Base-by-base conservation (phyloP, 2,113 vertebrate species). In the Rhinopomastus cyanomelas region DNA sequence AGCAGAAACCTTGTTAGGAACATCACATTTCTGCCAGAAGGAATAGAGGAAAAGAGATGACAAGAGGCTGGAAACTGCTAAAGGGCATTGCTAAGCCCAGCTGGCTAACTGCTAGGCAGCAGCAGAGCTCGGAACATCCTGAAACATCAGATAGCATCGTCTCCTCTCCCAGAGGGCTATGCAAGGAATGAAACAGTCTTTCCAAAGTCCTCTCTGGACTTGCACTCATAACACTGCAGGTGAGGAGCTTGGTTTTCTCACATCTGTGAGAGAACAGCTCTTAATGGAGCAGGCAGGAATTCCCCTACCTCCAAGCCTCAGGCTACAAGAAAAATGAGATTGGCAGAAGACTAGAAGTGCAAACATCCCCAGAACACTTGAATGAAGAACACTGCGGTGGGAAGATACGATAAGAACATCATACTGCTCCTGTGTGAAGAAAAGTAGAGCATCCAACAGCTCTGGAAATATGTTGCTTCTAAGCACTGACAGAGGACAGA, bases 321-420 rank as follows among this genome's bases (percentile, higher is more conserved):
- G 27, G 15, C 42, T 56, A 52, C 30, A 80, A 77, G 23, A 57
- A 82, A 61, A 77, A 51, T 30, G 27, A 59, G 32, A 81, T 74
- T 51, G 62, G 39, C 64, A 4, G 34, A 65, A 81, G 61, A 65
- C 20, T 49, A 72, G 32, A 82, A 83, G 37, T 5, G 11, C 32
- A 51, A 80, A 83, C 12, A 62, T 29, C 22, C 27, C 36, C 46
- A 17, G 16, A 73, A 87, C 0, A 4, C 16, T 51, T 57, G 42
- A 90, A 80, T 26, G 17, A 92, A 87, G 32, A 44, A 51, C 2
- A 4, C 25, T 56, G 42, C 11, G 32, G 55, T 16, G 32, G 15
- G 21, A 16, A 72, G 32, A 6, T 60, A 44, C 0, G 6, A 85
- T 0, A 89, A 16, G 7, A 11, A 32, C 2, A 2, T 20, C 62